phyloP scores from a whole-genome alignment of 1,140 invertebrate genomes.

The Oscheius sp. region DNA sequence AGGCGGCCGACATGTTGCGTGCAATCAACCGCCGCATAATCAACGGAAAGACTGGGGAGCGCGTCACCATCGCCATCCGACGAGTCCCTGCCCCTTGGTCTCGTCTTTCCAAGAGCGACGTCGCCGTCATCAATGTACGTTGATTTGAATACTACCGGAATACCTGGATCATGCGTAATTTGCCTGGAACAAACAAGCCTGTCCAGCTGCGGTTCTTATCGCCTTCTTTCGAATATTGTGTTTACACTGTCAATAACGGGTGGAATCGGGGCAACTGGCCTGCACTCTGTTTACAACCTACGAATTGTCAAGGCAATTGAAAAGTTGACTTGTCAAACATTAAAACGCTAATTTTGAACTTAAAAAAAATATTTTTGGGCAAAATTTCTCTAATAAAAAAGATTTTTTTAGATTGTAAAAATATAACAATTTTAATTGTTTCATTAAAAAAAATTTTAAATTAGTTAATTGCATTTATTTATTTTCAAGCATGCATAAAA shows the following conservation, averaged over 20 bases:
- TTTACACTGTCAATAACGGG: no score
- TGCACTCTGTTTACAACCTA: not conserved
- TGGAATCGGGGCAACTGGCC: not conserved
- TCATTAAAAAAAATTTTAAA: not conserved
- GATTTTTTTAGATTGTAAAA: not conserved
- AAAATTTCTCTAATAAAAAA: not conserved
- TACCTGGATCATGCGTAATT: not conserved
- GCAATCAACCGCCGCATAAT: conserved; percentile 3
- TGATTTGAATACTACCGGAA: not conserved
- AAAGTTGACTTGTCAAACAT: not conserved
- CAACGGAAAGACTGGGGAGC: not conserved
- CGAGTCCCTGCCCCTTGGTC: not conserved
- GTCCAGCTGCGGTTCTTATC: no score
- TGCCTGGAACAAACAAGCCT: no score
- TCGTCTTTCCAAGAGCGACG: conserved; percentile 12
- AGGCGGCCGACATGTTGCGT: not conserved
- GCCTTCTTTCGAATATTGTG: no score
- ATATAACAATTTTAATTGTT: no score
- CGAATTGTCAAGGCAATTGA: not conserved
- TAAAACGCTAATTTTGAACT: no score
- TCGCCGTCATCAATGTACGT: conserved; percentile 31
- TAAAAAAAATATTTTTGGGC: not conserved
- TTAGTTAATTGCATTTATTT: not conserved
- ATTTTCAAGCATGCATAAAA: no score
- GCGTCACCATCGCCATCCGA: not conserved